These are phyloP conservation scores for Mellivora capensis DNA, from an alignment of 2,113 vertebrate species.

Conservation along the genomic window DNA sequence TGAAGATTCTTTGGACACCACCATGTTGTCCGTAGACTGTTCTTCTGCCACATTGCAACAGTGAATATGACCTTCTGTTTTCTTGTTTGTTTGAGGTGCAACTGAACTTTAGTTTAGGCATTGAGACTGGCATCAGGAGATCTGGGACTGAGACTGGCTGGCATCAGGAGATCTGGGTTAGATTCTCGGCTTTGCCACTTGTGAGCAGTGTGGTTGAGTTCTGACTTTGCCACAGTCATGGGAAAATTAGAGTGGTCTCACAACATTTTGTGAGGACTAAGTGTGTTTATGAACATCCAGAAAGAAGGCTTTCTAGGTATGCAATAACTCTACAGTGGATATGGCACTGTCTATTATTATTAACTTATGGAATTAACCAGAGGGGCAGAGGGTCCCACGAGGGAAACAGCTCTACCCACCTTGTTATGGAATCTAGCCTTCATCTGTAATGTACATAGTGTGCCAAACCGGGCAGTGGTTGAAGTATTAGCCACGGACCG, in stretches of 20 bases:
- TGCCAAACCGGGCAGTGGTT: neutral
- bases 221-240: neutral
- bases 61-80: neutral
- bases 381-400: neutral
- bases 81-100: neutral
- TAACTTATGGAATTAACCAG: neutral
- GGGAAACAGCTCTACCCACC: neutral
- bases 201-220: neutral
- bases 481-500: neutral
- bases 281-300: neutral
- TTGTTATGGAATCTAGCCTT: neutral
- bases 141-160: neutral
- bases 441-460: neutral
- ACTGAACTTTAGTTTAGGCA: neutral
- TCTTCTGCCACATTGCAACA: neutral
- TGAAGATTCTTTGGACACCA: neutral
- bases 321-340: neutral
- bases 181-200: neutral
- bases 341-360: neutral
- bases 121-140: neutral
- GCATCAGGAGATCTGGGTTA: neutral
- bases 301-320: neutral
- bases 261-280: neutral
- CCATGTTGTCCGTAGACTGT: neutral
- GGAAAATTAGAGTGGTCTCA: neutral